phyloP scores from a whole-genome alignment of 2,113 vertebrate species.

The Ochotona curzoniae region DNA sequence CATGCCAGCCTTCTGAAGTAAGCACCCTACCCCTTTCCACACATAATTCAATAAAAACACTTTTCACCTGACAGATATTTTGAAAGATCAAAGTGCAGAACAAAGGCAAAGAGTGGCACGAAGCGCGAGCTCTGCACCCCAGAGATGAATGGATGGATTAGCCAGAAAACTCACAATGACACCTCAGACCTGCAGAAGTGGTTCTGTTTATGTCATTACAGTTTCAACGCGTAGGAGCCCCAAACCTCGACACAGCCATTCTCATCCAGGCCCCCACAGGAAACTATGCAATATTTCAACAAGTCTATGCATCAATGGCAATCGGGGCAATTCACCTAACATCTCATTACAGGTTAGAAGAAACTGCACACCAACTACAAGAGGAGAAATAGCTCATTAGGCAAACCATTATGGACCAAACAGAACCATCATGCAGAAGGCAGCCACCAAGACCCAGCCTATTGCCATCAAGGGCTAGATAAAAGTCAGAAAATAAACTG shows the following conservation, averaged over 20 bases:
- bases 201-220: constrained; percentile 95
- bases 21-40: constrained; percentile 86
- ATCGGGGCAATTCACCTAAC: constrained; percentile 80
- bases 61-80: constrained; percentile 87
- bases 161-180: constrained; percentile 89
- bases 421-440: constrained; percentile 67
- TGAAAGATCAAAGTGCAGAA: constrained; percentile 92
- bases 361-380: constrained; percentile 68
- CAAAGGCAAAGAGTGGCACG: constrained; percentile 90
- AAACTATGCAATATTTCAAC: constrained; percentile 66
- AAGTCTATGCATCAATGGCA: constrained; percentile 77
- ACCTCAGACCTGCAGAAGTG: constrained; percentile 84
- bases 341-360: constrained; percentile 78
- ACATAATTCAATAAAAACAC: constrained; percentile 92
- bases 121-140: constrained; percentile 85
- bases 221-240: constrained; percentile 76
- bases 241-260: constrained; percentile 79
- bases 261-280: constrained; percentile 54
- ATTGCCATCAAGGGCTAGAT: constrained; percentile 66
- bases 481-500: constrained; percentile 74
- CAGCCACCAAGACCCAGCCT: constrained; percentile 57
- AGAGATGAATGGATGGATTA: constrained; percentile 88
- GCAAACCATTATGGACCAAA: constrained; percentile 67
- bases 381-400: constrained; percentile 75
- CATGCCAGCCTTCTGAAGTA: constrained; percentile 89